A percentile compares a stretch with the other conserved stretches of the same genome.
These are phyloP conservation scores for Agriopis aurantiaria DNA, from an alignment of 2,888 invertebrate genomes.

Conservation along the genomic window DNA sequence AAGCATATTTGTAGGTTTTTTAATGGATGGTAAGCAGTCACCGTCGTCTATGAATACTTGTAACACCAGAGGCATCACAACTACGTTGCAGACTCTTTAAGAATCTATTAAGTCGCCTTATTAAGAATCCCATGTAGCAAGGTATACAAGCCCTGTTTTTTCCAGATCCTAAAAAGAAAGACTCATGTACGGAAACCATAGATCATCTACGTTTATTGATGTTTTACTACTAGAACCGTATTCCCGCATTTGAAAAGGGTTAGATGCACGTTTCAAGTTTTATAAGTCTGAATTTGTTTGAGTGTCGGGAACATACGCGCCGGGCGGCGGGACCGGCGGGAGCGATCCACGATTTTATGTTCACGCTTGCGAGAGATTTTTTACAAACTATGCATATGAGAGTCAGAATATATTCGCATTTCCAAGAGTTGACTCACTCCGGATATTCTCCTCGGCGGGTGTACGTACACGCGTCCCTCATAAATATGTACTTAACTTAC, in stretches of 20 bases:
- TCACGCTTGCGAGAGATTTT: slow-evolving; percentile 65
- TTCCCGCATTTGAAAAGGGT: slow-evolving; percentile 32
- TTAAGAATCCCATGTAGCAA: no score
- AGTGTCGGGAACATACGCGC: slow-evolving; percentile 32
- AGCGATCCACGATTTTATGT: slow-evolving; percentile 66
- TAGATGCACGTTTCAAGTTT: slow-evolving; percentile 51
- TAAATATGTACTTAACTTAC: slow-evolving; percentile 64
- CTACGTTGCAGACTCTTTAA: no score
- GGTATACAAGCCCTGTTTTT: background rate
- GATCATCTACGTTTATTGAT: slow-evolving; percentile 29
- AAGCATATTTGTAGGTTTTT: no score
- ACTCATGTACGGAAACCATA: slow-evolving; percentile 12
- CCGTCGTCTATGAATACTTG: no score
- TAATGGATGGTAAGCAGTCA: no score
- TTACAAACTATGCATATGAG: slow-evolving; percentile 73
- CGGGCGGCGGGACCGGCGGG: slow-evolving; percentile 52
- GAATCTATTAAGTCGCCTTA: no score
- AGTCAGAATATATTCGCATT: slow-evolving; percentile 52
- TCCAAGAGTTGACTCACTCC: slow-evolving; percentile 50
- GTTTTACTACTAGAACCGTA: slow-evolving; percentile 29
- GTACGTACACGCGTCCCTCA: slow-evolving; percentile 51
- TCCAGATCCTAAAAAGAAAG: slow-evolving; percentile 2
- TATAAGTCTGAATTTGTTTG: slow-evolving; percentile 47
- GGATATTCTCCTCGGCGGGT: slow-evolving; percentile 52
- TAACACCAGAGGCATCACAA: no score